These are phyloP conservation scores for Aythya fuligula DNA, from an alignment of 2,797 vertebrate species.

Conservation along the genomic window DNA sequence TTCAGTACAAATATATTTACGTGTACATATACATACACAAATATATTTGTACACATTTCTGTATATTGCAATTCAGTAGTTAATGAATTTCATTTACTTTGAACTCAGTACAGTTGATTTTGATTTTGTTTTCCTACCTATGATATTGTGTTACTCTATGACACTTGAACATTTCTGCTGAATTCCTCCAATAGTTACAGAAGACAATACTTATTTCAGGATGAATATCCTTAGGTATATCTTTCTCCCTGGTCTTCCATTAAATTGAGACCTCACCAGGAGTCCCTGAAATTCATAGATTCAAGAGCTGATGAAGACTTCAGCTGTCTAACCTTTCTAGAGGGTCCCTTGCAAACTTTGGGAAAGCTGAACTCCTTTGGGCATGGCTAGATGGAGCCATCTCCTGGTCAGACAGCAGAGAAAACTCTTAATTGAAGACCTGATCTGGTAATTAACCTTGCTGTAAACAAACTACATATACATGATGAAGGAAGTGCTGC, in stretches of 20 bases:
- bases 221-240: not conserved
- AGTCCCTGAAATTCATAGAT: not conserved
- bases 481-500: not conserved
- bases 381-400: conserved; percentile 46
- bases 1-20: not conserved
- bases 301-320: not conserved
- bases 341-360: not conserved
- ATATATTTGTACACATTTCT: not conserved
- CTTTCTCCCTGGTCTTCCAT: not conserved
- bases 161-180: not conserved
- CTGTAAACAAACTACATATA: not conserved
- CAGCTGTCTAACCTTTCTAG: not conserved
- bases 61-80: not conserved
- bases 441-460: not conserved
- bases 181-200: not conserved
- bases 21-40: not conserved
- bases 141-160: not conserved
- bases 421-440: not conserved
- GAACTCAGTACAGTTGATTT: not conserved
- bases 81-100: conserved; percentile 5
- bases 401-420: conserved; percentile 45
- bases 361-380: not conserved
- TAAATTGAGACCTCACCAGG: not conserved
- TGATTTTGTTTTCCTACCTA: not conserved
- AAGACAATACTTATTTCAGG: not conserved